Base-by-base conservation (phyloP, 1,140 invertebrate species). In the Campoletis sonorensis region DNA sequence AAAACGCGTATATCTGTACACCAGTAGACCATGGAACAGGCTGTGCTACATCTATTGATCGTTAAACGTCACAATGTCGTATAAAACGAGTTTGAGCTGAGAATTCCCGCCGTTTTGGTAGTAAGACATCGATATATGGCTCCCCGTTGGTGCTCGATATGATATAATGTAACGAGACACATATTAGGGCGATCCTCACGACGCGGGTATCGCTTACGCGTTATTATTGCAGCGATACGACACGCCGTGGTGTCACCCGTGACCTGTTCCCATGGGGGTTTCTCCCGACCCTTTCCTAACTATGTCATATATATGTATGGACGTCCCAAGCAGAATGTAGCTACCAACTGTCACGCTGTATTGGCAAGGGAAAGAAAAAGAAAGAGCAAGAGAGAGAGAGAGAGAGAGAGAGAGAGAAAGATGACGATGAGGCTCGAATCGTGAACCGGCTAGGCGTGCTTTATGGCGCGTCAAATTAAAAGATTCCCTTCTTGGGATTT, bases 381-480 rank as follows among this genome's bases (percentile, higher is more conserved):
- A 45, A 45, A 33, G 37, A 76, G 27, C 27, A 18, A 30, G 23
- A 30, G 33, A 49, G 40, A 40, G n/a, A 21, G 49, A 58, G 3
- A 27, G 33, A 79, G 79, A 54, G 61, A 49, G 33, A 82, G 70
- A 68, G 40, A 70, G 70, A 37, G 71, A 80, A 27, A 49, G 71
- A 82, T 23, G 27, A 70, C 67, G 67, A 70, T 37, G 49, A 80
- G 61, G 40, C 51, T 83, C 85, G 85, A 87, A 90, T 75, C 67
- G 64, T 58, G 78, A 86, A 90, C 86, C 86, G 89, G 85, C 87
- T 88, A 88, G 88, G 87, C 89, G 90, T 92, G 91, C 91, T 92
- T 92, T 92, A 92, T 92, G 91, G 90, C 82, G 88, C 91, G 91
- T 92, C 90, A 92, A 92, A 92, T 92, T 92, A 92, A 92, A 92